Base-by-base conservation (phyloP, 1,140 invertebrate species). In the Aleiodes sp. region DNA sequence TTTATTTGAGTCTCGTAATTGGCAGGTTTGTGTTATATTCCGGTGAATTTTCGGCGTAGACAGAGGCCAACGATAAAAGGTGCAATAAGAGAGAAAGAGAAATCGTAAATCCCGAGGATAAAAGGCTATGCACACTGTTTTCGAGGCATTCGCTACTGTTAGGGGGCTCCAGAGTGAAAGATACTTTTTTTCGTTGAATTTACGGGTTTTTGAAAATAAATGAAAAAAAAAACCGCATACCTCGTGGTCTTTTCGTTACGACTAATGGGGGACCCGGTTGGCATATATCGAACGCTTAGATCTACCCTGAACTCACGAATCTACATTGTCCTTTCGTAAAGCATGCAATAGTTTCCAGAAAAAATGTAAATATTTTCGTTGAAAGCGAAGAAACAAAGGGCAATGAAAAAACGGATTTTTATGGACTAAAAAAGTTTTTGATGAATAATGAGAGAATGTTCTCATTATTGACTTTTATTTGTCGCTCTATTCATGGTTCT, bases 151-250 rank as follows among this genome's bases (percentile, higher is more conserved):
- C 19, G 39, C 39, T 16, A 43, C 39, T 43, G 39, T n/a, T 43
- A 16, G 19, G 39, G 39, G 19, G 39, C 39, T 16, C 39, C 39
- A 43, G 39, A 43, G 39, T 43, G 39, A 43, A 43, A 43, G 39
- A 43, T n/a, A n/a, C n/a, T n/a, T n/a, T n/a, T 43, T 43, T 43
- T 43, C n/a, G 39, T 43, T 43, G 39, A 43, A 43, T 43, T 43
- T 43, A 43, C 39, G 39, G 39, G 39, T 43, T n/a, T n/a, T n/a
- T n/a, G n/a, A n/a, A n/a, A n/a, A n/a, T n/a, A n/a, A n/a, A n/a
- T n/a, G n/a, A n/a, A n/a, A n/a, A n/a, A 43, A 43, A 43, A 43
- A 16, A 16, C 14, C 39, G 19, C n/a, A 43, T 16, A n/a, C n/a
- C n/a, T 43, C 39, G 39, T 43, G 39, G 39, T 43, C 39, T 43